Base-by-base conservation (phyloP, 30 jellyfish, hydroid and myxozoan species). In the Aurelia aurita complex sp. Pacific region DNA sequence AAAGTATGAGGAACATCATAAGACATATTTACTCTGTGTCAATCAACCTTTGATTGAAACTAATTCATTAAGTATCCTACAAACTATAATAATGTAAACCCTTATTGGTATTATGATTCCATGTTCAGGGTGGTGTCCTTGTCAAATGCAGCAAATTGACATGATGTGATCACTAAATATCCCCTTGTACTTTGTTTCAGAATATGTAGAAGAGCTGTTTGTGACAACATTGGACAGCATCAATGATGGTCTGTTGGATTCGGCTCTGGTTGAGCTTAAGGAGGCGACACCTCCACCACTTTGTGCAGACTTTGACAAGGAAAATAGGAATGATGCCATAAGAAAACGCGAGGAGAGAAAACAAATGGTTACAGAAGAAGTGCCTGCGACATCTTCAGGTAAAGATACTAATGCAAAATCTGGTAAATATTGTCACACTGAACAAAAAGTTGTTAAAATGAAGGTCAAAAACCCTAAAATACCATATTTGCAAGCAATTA, bases 351-450 rank as follows among this genome's bases (percentile, higher is more conserved):
- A 60, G 52, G 50, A 63, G 38, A 29, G 75, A 15, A 57, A 23
- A 15, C 63, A 63, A 38, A 77, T 60, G 79, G 50, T 34, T 5
- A 60, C 87, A 10, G 43, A 61, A 23, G 87, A 42, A 35, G 87
- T 77, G 50, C 87, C 77, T 77, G 77, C 87, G 23, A 77, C 87
- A 75, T 23, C 81, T 35, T 38, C 63, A 70, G 81, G 81, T 70
- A 70, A 10, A 42, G 32, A 16, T 33, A 33, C 10, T 18, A 69
- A 42, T 53, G 63, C 50, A 38, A 38, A 38, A 38, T 38, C 5
- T 38, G 3, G 50, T 38, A 38, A 38, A 38, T 2, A 38, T 38
- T 38, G 50, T 38, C 50, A 38, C 50, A 38, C 50, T 38, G 50
- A 38, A 38, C 50, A 38, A 38, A 5, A 23, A 23, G 29, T 23